Conservation (phyloP, 2,113 vertebrate species). For the Ceratotherium simum region DNA sequence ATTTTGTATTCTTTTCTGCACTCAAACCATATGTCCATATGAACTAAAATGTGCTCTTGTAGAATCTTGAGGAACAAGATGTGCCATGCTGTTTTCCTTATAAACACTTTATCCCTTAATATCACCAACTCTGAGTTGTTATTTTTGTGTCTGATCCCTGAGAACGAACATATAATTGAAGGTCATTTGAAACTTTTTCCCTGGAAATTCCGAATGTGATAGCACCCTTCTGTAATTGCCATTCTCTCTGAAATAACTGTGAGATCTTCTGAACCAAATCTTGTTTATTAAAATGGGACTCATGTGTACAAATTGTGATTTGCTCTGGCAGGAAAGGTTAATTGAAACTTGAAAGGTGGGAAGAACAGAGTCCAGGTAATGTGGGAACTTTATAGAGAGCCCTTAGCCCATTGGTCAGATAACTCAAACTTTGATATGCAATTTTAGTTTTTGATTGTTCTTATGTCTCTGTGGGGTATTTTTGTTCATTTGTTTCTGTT, state of each 20-base stretch:
- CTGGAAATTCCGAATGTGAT: neutral
- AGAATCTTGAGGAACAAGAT: too few relatives aligned
- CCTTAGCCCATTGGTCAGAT: accelerated
- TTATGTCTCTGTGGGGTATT: neutral
- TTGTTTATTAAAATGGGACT: neutral
- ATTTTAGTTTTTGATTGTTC: neutral
- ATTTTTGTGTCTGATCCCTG: neutral
- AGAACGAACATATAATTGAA: neutral
- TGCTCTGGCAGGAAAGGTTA: neutral
- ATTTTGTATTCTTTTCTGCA: neutral
- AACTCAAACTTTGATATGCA: too few relatives aligned
- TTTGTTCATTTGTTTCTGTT: neutral
- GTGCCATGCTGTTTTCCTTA: accelerated
- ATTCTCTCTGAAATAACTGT: neutral
- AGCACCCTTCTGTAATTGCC: neutral
- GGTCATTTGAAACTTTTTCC: neutral
- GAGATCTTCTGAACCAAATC: neutral
- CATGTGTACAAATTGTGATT: too few relatives aligned
- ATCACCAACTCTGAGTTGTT: neutral
- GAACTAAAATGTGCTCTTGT: accelerated
- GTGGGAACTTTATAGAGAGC: too few relatives aligned
- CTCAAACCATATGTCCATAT: neutral
- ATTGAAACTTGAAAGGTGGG: neutral
- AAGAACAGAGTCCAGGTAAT: neutral
- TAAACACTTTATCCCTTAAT: neutral